Percentiles rank a stretch among this genome's conserved stretches.
These are phyloP conservation scores for Parapristionchus giblindavisi DNA, from an alignment of 2,888 invertebrate genomes.

Conservation along the genomic window DNA sequence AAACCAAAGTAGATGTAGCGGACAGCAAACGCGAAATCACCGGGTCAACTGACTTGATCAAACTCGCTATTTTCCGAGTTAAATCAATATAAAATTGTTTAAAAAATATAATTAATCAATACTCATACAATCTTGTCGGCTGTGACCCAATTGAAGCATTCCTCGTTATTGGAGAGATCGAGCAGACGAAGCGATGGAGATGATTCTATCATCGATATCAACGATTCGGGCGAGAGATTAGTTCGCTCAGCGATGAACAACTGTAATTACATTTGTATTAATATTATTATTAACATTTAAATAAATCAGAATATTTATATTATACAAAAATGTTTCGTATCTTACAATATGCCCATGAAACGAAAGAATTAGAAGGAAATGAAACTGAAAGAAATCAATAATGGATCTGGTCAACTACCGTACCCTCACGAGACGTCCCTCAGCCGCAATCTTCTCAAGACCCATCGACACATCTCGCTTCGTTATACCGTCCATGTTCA, in stretches of 20 bases:
- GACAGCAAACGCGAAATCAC: background rate
- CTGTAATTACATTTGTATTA: slow-evolving; percentile 25
- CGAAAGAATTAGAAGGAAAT: background rate
- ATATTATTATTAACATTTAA: background rate
- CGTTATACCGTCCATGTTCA: slow-evolving; percentile 56
- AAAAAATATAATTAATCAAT: background rate
- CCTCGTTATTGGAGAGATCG: slow-evolving; percentile 50
- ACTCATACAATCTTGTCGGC: slow-evolving; percentile 40
- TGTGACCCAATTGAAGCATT: slow-evolving; percentile 40
- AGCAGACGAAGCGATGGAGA: slow-evolving; percentile 41
- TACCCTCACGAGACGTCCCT: slow-evolving; percentile 44
- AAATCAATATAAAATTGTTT: too few species aligned
- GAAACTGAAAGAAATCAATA: background rate
- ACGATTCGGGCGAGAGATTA: slow-evolving; percentile 42
- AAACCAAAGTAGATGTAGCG: background rate
- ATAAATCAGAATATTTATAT: too few species aligned
- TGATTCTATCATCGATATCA: slow-evolving; percentile 40
- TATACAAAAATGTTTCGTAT: too few species aligned
- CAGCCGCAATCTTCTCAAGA: slow-evolving; percentile 43
- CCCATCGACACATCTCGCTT: slow-evolving; percentile 55
- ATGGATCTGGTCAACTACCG: background rate
- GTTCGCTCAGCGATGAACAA: slow-evolving; percentile 50
- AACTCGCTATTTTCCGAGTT: too few species aligned
- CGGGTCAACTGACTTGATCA: too few species aligned
- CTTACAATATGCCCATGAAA: too few species aligned